Evolutionary conservation across 2,797 vertebrate species (phyloP).

Genomic region (Carcharodon carcharias): DNA sequence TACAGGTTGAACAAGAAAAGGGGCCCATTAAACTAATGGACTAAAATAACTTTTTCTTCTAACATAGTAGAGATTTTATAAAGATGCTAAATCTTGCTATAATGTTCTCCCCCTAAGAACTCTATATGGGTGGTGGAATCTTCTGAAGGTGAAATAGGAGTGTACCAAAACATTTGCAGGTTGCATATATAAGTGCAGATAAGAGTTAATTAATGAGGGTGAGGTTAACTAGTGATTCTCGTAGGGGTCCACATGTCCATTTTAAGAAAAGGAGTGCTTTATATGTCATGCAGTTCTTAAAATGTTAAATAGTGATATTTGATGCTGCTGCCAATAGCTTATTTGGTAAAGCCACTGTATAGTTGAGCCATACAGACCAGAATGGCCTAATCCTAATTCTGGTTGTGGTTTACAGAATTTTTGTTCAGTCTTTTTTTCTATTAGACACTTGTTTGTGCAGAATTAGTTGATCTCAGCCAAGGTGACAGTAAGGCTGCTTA

Average conservation of each 20-base stretch:
- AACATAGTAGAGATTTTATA: no score
- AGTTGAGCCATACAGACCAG: background rate
- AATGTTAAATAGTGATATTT: background rate
- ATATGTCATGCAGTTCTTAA: background rate
- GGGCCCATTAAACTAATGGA: background rate
- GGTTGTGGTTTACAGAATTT: background rate
- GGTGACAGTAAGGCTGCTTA: background rate
- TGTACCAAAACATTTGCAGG: background rate
- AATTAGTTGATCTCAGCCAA: background rate
- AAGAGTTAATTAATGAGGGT: background rate
- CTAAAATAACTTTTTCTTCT: background rate
- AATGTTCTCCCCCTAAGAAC: background rate
- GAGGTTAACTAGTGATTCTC: background rate
- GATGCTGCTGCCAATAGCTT: background rate
- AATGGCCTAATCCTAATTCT: background rate
- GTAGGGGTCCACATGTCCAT: background rate
- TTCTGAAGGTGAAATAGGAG: background rate
- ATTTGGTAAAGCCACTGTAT: background rate
- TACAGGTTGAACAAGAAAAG: slow-evolving; percentile 19
- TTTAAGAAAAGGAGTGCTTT: background rate
- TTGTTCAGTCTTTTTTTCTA: background rate
- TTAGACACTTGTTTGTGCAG: background rate
- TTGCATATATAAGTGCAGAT: background rate
- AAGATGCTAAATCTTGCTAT: background rate
- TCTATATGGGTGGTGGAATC: background rate